phyloP scores from a whole-genome alignment of 2,113 vertebrate species.

The Aldabrachelys gigantea region DNA sequence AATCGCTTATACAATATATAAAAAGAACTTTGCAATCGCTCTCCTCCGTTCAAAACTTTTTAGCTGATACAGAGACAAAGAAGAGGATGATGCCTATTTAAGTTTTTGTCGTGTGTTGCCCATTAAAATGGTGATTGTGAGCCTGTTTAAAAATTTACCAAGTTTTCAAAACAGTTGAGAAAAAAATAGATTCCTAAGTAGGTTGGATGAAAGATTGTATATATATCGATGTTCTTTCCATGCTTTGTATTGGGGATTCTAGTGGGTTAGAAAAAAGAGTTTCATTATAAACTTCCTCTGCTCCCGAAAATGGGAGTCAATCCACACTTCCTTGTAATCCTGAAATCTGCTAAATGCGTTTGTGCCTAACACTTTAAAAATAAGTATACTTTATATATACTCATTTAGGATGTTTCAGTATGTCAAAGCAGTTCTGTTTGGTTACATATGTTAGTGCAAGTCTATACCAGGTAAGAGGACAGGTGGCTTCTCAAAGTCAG shows the following conservation, averaged over 20 bases:
- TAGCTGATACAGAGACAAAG: background rate
- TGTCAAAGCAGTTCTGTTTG: background rate
- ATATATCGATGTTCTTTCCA: background rate
- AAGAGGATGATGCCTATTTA: background rate
- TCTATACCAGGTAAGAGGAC: background rate
- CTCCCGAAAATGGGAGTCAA: background rate
- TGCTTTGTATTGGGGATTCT: background rate
- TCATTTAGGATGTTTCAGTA: background rate
- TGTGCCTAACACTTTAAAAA: background rate
- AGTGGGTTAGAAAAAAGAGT: background rate
- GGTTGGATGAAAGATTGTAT: background rate
- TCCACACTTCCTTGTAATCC: accelerated
- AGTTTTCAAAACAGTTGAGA: background rate
- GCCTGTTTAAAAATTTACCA: background rate
- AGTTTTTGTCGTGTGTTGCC: background rate
- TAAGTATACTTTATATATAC: background rate
- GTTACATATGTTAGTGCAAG: background rate
- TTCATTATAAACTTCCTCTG: background rate
- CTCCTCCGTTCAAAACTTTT: background rate
- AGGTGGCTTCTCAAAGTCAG: background rate
- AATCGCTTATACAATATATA: background rate
- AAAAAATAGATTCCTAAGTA: background rate
- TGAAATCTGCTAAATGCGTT: slow-evolving; percentile 38
- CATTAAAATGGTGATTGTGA: background rate
- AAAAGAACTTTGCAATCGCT: background rate